These are phyloP conservation scores for Oophaga sylvatica DNA, from an alignment of 2,797 vertebrate species.

Conservation along the genomic window DNA sequence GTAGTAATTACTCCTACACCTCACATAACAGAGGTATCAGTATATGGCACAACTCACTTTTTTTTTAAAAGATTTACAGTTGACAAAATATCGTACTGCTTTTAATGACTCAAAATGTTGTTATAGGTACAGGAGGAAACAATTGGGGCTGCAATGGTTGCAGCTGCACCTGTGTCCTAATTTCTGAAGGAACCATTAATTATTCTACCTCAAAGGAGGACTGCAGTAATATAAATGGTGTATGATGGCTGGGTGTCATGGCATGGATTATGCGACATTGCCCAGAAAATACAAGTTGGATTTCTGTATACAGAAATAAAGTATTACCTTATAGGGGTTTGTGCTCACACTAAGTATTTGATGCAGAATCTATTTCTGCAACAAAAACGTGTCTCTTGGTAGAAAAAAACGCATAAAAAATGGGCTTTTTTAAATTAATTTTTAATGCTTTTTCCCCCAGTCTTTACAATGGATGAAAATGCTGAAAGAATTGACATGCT, in stretches of 20 bases:
- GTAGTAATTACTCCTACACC: slow-evolving; percentile 10
- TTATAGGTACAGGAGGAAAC: background rate
- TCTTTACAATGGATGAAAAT: too few species aligned
- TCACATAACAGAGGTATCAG: background rate
- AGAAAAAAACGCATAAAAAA: too few species aligned
- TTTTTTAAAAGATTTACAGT: background rate
- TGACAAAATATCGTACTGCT: background rate
- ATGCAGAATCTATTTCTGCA: too few species aligned
- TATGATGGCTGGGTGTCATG: background rate
- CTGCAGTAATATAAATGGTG: background rate
- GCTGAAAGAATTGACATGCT: too few species aligned
- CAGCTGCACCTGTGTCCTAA: background rate
- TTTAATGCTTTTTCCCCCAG: too few species aligned
- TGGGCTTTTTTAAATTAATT: too few species aligned
- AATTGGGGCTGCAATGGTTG: background rate
- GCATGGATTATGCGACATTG: background rate
- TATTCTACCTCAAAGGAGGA: background rate
- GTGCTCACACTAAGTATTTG: too few species aligned
- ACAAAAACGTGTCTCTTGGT: too few species aligned
- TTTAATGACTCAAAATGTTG: background rate
- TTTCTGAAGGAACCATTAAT: background rate
- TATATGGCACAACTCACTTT: background rate
- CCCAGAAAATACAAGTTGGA: background rate
- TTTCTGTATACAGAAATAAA: too few species aligned
- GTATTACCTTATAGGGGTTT: too few species aligned